Conservation (phyloP, 2,797 vertebrate species). For the Phrynocephalus forsythii region DNA sequence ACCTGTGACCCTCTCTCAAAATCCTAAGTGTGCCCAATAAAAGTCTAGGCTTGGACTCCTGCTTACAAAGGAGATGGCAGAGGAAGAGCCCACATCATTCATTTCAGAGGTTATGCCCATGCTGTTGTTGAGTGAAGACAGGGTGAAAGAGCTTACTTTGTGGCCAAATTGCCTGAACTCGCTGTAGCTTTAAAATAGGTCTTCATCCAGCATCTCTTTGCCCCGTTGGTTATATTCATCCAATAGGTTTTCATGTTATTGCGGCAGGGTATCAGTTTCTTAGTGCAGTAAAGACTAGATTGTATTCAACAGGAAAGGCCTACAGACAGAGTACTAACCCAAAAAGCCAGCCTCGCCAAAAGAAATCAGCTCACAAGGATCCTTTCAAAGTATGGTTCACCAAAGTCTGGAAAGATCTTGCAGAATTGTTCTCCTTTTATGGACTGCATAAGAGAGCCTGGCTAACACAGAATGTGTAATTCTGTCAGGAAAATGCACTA, state of each 20-base stretch:
- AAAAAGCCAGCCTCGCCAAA: neutral
- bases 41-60: no score
- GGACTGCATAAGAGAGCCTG: conserved; percentile 22
- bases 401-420: conserved; percentile 54
- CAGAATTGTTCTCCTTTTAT: conserved; percentile 29
- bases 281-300: no score
- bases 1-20: neutral
- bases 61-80: neutral
- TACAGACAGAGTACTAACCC: neutral
- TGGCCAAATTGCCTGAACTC: neutral
- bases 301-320: neutral
- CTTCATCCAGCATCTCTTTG: neutral
- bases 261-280: neutral
- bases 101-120: neutral
- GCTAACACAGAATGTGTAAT: neutral
- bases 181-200: neutral
- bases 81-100: neutral
- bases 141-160: neutral
- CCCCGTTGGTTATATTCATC: neutral
- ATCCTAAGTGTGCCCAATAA: neutral
- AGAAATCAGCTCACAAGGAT: neutral
- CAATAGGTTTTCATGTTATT: neutral
- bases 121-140: neutral
- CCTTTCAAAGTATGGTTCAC: neutral
- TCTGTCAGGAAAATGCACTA: neutral